Percentiles rank a stretch among this genome's conserved stretches.
These are phyloP conservation scores for Crax fasciolata DNA, from an alignment of 2,797 vertebrate genomes.

Conservation along the genomic window DNA sequence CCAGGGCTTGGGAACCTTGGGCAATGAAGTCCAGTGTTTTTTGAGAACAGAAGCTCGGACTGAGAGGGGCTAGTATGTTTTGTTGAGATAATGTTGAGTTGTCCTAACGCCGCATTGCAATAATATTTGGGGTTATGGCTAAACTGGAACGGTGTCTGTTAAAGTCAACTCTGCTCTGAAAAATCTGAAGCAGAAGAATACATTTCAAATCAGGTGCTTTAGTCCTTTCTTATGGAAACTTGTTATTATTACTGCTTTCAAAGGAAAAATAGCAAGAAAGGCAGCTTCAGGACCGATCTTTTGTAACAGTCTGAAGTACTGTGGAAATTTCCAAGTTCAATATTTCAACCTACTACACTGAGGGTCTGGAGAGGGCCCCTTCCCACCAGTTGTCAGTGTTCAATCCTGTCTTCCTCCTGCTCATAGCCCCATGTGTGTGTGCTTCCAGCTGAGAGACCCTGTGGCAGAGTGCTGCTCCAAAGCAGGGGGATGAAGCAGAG, in stretches of 20 bases:
- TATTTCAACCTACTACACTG: background rate
- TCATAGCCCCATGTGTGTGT: fast-evolving
- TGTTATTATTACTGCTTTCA: background rate
- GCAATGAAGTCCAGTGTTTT: background rate
- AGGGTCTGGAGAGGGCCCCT: fast-evolving
- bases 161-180: background rate
- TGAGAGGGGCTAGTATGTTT: background rate
- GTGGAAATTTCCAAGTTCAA: background rate
- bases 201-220: background rate
- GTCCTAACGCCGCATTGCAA: background rate
- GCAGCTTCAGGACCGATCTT: background rate
- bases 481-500: background rate
- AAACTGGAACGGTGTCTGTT: background rate
- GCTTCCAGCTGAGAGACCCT: background rate
- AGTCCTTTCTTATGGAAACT: background rate
- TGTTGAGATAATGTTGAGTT: background rate
- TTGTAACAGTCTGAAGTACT: background rate
- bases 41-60: background rate
- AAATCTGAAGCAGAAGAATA: background rate
- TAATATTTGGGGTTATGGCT: background rate
- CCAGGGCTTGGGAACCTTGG: background rate
- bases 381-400: background rate
- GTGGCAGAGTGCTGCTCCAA: background rate
- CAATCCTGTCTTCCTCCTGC: background rate
- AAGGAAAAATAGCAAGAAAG: background rate